Base-by-base conservation (phyloP, 2,113 vertebrate species). In the Gadus chalcogrammus region DNA sequence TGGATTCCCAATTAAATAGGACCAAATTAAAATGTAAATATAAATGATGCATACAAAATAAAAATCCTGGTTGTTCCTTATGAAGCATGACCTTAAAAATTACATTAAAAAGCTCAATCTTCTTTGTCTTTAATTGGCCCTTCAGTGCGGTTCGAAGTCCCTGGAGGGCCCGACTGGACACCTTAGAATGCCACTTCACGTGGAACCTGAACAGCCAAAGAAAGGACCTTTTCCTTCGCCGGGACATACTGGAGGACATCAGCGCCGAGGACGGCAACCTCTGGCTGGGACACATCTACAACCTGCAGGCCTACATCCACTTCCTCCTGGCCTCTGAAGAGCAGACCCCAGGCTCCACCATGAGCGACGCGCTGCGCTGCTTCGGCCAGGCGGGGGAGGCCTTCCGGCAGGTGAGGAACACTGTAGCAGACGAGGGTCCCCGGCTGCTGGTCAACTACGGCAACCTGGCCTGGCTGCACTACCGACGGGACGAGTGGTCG, bases 201-300 rank as follows among this genome's bases (percentile, higher is more conserved):
- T 88, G 88, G 85, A 73, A 71, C 4, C 65, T 89, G 56, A 16
- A 72, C 0, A 0, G 1, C 15, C 66, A 22, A 64, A 63, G 27
- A 27, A 63, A 68, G 17, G 69, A 17, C 38, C 74, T 83, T 6
- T 2, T 77, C 12, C 0, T 2, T 11, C n/a, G 87, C 28, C 68
- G 65, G 68, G 78, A 88, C 18, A 3, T 65, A 2, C 70, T 89
- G 67, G 60, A 78, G 70, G 88, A 88, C 77, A 84, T 89, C 0
- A 71, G 77, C 31, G 59, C 73, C 0, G 58, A 80, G 2, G 76
- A 73, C 52, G 82, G 82, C 1, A 68, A 78, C 64, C 68, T 28
- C 58, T 89, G 88, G 88, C 71, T 82, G 82, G 88, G 84, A 18
- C 86, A 90, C 70, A 86, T 82, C 1, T 86, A 84, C 75, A 88